phyloP scores from a whole-genome alignment of 2,113 vertebrate genomes.

The Catharus fuscescens region DNA sequence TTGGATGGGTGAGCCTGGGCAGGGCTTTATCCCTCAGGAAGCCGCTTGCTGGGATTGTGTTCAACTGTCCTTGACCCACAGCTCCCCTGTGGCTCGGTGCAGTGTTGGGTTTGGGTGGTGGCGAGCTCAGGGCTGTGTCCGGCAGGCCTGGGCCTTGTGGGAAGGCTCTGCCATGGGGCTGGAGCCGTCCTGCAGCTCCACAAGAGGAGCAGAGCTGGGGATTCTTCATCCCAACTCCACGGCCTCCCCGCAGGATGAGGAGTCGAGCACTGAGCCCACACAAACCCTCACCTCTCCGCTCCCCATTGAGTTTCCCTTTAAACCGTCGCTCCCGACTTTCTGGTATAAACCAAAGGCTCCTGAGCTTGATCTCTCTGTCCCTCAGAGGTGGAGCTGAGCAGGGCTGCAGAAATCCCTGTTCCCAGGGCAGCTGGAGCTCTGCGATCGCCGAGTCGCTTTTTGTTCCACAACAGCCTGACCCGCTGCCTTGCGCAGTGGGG shows the following conservation, averaged over 20 bases:
- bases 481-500: neutral
- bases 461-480: neutral
- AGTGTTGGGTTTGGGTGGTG: neutral
- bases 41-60: neutral
- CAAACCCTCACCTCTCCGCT: rapidly evolving
- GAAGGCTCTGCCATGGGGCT: neutral
- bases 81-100: rapidly evolving
- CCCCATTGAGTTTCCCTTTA: neutral
- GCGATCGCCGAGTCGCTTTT: neutral
- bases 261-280: rapidly evolving
- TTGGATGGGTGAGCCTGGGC: neutral
- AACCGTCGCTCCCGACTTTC: rapidly evolving
- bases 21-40: neutral
- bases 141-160: neutral
- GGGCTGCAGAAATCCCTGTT: neutral
- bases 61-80: neutral
- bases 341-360: neutral
- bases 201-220: rapidly evolving
- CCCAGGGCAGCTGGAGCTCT: neutral
- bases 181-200: rapidly evolving
- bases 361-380: neutral
- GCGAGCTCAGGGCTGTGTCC: rapidly evolving
- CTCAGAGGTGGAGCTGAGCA: neutral
- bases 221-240: rapidly evolving
- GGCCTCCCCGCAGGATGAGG: rapidly evolving